Conservation (phyloP, 2,113 vertebrate genomes). For the Aegotheles bennettii region DNA sequence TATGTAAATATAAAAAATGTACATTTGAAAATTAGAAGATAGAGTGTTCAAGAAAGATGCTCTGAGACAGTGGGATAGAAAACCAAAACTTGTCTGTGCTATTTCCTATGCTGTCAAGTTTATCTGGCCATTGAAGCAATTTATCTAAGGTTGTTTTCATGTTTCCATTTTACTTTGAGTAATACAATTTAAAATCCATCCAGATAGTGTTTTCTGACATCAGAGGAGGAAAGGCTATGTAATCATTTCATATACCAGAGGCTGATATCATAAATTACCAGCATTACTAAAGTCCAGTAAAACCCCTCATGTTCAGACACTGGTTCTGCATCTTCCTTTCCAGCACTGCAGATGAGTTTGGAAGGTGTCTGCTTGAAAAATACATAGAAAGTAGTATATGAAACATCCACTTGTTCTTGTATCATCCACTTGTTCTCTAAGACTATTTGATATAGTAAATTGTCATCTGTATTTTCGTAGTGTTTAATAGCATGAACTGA, state of each 20-base stretch:
- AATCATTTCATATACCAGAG: neutral
- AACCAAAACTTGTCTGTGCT: neutral
- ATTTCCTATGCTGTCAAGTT: neutral
- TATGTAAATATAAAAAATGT: neutral
- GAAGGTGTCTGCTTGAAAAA: neutral
- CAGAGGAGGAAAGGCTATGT: neutral
- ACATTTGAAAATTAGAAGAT: neutral
- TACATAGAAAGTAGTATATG: neutral
- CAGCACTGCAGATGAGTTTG: neutral
- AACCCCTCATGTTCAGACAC: neutral
- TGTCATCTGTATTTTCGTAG: neutral
- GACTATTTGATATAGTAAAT: neutral
- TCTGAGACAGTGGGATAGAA: neutral
- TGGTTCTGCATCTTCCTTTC: neutral
- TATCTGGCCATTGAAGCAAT: neutral
- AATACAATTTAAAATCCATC: constrained; percentile 5
- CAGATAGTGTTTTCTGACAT: neutral
- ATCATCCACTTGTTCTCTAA: neutral
- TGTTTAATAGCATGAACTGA: neutral
- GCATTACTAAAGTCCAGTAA: neutral
- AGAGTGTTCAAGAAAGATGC: neutral
- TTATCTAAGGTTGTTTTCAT: neutral
- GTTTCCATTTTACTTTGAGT: neutral
- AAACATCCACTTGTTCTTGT: neutral
- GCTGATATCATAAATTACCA: neutral